These are phyloP conservation scores for Dinocampus coccinellae DNA, from an alignment of 2,888 invertebrate species.

Conservation along the genomic window DNA sequence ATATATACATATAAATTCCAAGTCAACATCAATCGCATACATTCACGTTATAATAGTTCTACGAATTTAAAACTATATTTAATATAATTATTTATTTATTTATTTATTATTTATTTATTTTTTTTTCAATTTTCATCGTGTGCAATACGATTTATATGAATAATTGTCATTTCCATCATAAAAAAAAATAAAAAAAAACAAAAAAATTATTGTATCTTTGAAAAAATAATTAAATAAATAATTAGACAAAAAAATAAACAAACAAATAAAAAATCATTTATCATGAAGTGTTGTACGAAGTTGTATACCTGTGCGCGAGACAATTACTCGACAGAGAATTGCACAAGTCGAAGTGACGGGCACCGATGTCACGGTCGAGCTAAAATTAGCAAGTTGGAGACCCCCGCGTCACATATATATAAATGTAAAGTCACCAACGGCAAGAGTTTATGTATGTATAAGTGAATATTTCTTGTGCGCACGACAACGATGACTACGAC, in stretches of 20 bases:
- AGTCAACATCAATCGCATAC: not conserved
- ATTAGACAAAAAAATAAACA: too few relatives aligned
- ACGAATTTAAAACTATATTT: not conserved
- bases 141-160: too few relatives aligned
- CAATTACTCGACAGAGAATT: slow-evolving; percentile 50
- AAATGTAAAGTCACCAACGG: not conserved
- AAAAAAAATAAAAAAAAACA: too few relatives aligned
- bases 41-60: not conserved
- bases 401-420: slow-evolving; percentile 34
- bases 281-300: not conserved
- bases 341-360: slow-evolving; percentile 47
- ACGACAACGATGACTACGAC: too few relatives aligned
- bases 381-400: slow-evolving; percentile 68
- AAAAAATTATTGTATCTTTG: too few relatives aligned
- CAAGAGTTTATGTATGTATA: not conserved
- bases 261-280: too few relatives aligned
- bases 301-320: slow-evolving; percentile 50
- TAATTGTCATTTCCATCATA: too few relatives aligned
- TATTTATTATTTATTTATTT: too few relatives aligned
- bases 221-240: too few relatives aligned
- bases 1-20: slow-evolving; percentile 62
- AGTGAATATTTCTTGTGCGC: not conserved
- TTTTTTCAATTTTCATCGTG: too few relatives aligned
- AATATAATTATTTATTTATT: not conserved
- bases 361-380: slow-evolving; percentile 68